Conservation (phyloP, 2,797 vertebrate species). For the Bucorvus abyssinicus region DNA sequence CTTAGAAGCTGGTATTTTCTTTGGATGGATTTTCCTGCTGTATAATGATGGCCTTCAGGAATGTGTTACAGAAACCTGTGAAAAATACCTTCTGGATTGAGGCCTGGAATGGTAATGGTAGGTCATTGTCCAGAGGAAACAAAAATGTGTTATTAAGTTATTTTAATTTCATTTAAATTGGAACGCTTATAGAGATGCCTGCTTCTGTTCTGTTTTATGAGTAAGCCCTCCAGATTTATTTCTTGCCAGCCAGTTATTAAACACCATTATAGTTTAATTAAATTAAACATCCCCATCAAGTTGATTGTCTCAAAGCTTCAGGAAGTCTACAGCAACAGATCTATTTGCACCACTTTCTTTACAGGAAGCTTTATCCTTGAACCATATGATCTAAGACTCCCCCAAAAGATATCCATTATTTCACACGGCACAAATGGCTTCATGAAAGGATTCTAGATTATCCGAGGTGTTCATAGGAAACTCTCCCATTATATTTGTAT, state of each 20-base stretch:
- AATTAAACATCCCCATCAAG: slow-evolving; percentile 54
- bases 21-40: slow-evolving; percentile 29
- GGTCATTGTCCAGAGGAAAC: slow-evolving; percentile 48
- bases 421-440: not conserved
- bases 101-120: slow-evolving; percentile 31
- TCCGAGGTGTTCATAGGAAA: not conserved
- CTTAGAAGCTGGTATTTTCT: slow-evolving; percentile 36
- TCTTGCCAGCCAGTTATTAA: slow-evolving; percentile 37
- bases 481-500: not conserved
- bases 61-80: slow-evolving; percentile 26
- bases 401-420: not conserved
- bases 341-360: not conserved
- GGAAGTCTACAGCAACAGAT: not conserved
- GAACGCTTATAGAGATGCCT: slow-evolving; percentile 53
- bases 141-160: slow-evolving; percentile 62
- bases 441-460: not conserved
- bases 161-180: slow-evolving; percentile 68
- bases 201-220: slow-evolving; percentile 50
- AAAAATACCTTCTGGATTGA: slow-evolving; percentile 14
- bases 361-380: not conserved
- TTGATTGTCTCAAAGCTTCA: slow-evolving; percentile 15
- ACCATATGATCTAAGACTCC: not conserved
- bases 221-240: slow-evolving; percentile 56
- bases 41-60: slow-evolving; percentile 46
- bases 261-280: slow-evolving; percentile 43